Base-by-base conservation (phyloP, 2,797 vertebrate species). In the Labroides dimidiatus region DNA sequence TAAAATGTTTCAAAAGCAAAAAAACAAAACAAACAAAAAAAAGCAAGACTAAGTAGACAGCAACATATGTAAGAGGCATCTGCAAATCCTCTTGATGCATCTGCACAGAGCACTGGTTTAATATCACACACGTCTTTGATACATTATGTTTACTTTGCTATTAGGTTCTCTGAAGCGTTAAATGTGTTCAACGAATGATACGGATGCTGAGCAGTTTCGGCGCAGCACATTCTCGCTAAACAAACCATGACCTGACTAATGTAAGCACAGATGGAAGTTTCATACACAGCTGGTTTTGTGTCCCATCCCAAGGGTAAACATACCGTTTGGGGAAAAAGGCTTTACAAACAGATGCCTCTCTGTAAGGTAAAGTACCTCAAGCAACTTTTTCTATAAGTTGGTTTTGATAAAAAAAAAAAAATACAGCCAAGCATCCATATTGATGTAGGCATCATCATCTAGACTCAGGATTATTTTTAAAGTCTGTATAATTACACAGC, bases 261-360 rank as follows among this genome's bases (percentile, higher is more conserved):
- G 84, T 88, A 89, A 89, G 88, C 87, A 89, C 91, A 93, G 90
- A 93, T 92, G 91, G 90, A 87, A 64, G 77, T 86, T 90, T 89
- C 86, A 89, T 84, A 91, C 87, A 75, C 86, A 88, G 83, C 85
- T 90, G 88, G 83, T 85, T 92, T 87, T 87, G 86, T 88, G 74
- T 82, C 69, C 83, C 58, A 57, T 92, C 91, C 87, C 91, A 85
- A 86, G 90, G 86, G 89, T 86, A 89, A 89, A 83, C 84, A 78
- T 45, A 82, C 63, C 75, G 66, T 85, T 86, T 79, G 62, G 73
- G 71, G 54, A 66, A 65, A 69, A 78, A 51, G 41, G 19, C 30
- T 64, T 59, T 51, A 49, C 49, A 80, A 87, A 80, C 90, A 92
- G 84, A 89, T 89, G 87, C 86, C 80, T 48, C 53, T 62, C 58